Evolutionary conservation across 2,113 vertebrate species (phyloP).

Genomic region (Apodemus sylvaticus): DNA sequence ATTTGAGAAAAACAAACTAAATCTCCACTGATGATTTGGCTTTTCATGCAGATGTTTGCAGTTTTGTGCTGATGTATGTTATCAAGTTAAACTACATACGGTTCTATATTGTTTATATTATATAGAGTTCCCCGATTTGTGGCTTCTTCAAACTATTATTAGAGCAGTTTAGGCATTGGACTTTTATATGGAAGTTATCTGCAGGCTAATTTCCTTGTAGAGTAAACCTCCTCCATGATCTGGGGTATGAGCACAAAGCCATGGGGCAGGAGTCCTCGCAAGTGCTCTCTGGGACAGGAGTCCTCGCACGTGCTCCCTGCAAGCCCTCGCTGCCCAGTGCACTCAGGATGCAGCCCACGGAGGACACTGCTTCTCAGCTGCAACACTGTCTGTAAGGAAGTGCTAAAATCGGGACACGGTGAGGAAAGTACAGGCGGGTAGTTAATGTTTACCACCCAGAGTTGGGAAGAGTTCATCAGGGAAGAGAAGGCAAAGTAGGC

Average conservation of each 20-base stretch:
- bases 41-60: background rate
- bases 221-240: background rate
- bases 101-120: conserved; percentile 36
- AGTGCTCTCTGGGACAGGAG: too few relatives aligned
- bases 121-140: background rate
- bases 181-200: background rate
- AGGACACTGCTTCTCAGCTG: background rate
- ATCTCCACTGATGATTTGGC: background rate
- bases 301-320: too few relatives aligned
- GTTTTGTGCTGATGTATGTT: conserved; percentile 1
- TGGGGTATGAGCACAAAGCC: background rate
- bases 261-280: too few relatives aligned
- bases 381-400: background rate
- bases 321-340: background rate
- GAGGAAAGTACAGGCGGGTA: background rate
- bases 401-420: background rate
- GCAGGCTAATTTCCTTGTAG: background rate
- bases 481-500: background rate
- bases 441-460: background rate
- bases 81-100: background rate
- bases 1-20: background rate
- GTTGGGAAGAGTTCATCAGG: background rate
- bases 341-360: background rate
- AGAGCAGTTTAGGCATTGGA: conserved; percentile 43
- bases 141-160: conserved; percentile 52